phyloP scores from a whole-genome alignment of 1,140 invertebrate genomes.

The Arctopsyche grandis region DNA sequence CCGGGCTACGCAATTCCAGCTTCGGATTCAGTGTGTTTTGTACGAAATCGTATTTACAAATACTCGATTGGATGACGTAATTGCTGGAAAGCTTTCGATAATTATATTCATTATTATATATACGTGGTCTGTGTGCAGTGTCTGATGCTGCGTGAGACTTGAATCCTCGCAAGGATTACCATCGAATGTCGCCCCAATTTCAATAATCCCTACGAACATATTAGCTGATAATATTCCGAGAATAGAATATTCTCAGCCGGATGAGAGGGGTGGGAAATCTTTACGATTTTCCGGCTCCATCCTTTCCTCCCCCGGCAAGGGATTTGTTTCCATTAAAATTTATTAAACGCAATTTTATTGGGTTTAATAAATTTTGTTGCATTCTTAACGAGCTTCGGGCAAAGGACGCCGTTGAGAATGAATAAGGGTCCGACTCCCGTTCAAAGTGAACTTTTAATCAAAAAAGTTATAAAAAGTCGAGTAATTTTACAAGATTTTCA shows the following conservation, averaged over 20 bases:
- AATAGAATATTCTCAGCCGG: background rate
- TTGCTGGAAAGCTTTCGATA: too few species aligned
- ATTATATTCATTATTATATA: too few species aligned
- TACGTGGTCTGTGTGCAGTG: background rate
- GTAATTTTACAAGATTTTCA: constrained; percentile 28
- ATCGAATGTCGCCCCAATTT: background rate
- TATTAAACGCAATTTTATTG: constrained; percentile 18
- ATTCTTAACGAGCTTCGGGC: constrained; percentile 27
- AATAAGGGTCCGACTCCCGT: constrained; percentile 8
- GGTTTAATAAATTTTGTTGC: constrained; percentile 17
- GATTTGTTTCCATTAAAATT: constrained; percentile 24
- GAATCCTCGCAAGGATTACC: background rate
- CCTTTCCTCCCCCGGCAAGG: background rate
- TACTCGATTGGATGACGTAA: too few species aligned
- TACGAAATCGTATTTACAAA: too few species aligned
- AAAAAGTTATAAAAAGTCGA: constrained; percentile 27
- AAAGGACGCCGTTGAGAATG: background rate
- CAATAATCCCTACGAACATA: background rate
- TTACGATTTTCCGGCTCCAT: too few species aligned
- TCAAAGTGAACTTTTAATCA: constrained; percentile 27
- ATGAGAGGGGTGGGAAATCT: too few species aligned
- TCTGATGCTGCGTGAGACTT: constrained; percentile 9
- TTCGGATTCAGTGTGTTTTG: too few species aligned
- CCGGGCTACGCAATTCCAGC: too few species aligned
- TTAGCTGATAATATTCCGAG: background rate